Percentiles rank a stretch among this genome's conserved stretches.
Conservation (phyloP, 1,140 invertebrate genomes). For the Diorhabda carinulata region DNA sequence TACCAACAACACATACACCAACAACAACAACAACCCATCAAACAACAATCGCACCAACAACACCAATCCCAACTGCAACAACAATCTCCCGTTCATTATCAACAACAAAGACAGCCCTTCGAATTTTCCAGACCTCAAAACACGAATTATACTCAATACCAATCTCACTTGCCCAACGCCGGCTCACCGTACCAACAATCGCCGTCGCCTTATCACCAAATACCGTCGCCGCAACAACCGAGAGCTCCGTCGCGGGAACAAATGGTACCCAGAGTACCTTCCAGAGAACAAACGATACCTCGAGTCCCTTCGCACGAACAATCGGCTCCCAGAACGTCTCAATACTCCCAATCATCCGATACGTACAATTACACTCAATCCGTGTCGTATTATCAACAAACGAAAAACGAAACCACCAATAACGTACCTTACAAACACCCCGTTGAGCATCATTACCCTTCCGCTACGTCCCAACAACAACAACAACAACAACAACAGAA, state of each 20-base stretch:
- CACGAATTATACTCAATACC: conserved; percentile 35
- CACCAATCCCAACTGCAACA: conserved; percentile 27
- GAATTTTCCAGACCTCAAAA: conserved; percentile 33
- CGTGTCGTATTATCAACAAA: conserved; percentile 25
- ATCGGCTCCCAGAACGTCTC: conserved; percentile 10
- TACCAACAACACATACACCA: conserved; percentile 24
- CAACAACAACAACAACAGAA: conserved; percentile 16
- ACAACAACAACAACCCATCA: conserved; percentile 25
- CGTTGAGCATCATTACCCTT: neutral
- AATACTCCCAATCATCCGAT: conserved; percentile 44
- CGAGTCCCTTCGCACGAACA: conserved; percentile 14
- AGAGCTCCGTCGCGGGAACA: conserved; percentile 29
- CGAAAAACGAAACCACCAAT: conserved; percentile 20
- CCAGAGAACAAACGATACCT: conserved; percentile 15
- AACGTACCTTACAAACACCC: conserved; percentile 8
- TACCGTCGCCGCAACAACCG: conserved; percentile 31
- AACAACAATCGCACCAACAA: conserved; percentile 24
- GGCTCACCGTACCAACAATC: conserved; percentile 22
- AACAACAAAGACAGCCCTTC: conserved; percentile 27
- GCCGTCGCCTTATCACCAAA: conserved; percentile 34
- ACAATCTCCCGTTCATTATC: conserved; percentile 26
- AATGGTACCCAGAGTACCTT: conserved; percentile 16
- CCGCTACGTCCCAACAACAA: neutral
- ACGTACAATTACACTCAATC: conserved; percentile 31
- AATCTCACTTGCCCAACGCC: conserved; percentile 29